Conservation (phyloP, 2,113 vertebrate species). For the Xiphophorus couchianus region DNA sequence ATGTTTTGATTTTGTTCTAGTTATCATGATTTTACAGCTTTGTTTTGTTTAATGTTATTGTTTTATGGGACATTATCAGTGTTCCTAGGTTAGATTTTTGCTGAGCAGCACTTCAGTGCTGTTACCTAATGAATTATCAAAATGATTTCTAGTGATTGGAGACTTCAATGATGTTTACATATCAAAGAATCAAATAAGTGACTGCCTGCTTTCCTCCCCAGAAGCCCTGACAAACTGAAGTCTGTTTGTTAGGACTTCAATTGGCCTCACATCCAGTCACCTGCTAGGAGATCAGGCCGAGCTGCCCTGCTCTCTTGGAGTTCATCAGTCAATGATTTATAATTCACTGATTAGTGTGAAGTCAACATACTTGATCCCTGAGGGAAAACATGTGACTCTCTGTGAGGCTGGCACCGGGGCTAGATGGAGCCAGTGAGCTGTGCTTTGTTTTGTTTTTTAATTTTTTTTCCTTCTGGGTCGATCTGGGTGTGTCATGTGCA, state of each 20-base stretch:
- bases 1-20: no score
- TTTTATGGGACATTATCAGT: no score
- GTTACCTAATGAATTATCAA: not conserved
- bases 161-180: not conserved
- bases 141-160: not conserved
- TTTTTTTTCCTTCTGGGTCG: constrained; percentile 1
- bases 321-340: constrained; percentile 53
- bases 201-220: not conserved
- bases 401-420: constrained; percentile 16
- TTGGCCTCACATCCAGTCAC: constrained; percentile 33
- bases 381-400: constrained; percentile 9
- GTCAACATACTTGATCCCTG: constrained; percentile 17
- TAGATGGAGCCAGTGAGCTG: constrained; percentile 44
- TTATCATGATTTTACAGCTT: no score
- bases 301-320: constrained; percentile 24
- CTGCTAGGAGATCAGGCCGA: constrained; percentile 8
- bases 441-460: not conserved
- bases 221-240: not conserved
- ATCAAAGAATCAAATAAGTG: not conserved
- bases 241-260: constrained; percentile 18
- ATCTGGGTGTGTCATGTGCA: constrained; percentile 59
- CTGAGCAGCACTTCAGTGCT: not conserved
- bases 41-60: no score
- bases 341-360: constrained; percentile 27
- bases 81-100: not conserved